These are phyloP conservation scores for Aplodontia rufa DNA, from an alignment of 2,113 vertebrate species.

Conservation along the genomic window DNA sequence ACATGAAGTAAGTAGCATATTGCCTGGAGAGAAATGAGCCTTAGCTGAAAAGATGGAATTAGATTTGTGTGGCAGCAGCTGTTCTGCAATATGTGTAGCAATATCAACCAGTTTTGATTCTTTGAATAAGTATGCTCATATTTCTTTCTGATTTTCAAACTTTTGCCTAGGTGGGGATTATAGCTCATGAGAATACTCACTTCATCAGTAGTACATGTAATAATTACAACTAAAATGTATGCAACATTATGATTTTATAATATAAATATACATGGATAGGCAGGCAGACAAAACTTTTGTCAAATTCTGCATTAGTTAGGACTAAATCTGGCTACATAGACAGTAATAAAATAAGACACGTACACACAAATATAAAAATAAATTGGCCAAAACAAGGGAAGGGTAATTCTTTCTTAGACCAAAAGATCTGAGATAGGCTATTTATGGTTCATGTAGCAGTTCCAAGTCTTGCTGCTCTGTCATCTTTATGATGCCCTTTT, in stretches of 20 bases:
- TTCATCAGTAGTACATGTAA: neutral
- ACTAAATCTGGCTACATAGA: neutral
- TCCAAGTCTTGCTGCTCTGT: neutral
- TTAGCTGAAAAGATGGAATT: conserved; percentile 51
- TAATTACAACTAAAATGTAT: neutral
- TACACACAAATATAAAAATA: neutral
- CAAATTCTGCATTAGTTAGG: neutral
- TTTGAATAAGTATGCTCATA: conserved; percentile 13
- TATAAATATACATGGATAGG: neutral
- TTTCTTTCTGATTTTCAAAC: conserved; percentile 19
- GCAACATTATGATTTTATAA: neutral
- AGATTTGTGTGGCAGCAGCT: conserved; percentile 49
- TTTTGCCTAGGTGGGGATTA: neutral
- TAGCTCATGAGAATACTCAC: neutral
- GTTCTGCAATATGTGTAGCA: conserved; percentile 41
- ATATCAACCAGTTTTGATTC: conserved; percentile 15
- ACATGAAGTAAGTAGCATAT: conserved; percentile 36
- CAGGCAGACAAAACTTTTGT: neutral
- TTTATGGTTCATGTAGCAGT: neutral
- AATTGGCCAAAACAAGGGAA: neutral
- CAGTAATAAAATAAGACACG: neutral
- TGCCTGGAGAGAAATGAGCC: conserved; percentile 44
- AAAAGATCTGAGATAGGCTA: neutral
- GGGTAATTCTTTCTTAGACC: neutral
- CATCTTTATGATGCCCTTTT: neutral